Evolutionary conservation across 2,797 vertebrate species (phyloP).

Genomic region (Alosa sapidissima): DNA sequence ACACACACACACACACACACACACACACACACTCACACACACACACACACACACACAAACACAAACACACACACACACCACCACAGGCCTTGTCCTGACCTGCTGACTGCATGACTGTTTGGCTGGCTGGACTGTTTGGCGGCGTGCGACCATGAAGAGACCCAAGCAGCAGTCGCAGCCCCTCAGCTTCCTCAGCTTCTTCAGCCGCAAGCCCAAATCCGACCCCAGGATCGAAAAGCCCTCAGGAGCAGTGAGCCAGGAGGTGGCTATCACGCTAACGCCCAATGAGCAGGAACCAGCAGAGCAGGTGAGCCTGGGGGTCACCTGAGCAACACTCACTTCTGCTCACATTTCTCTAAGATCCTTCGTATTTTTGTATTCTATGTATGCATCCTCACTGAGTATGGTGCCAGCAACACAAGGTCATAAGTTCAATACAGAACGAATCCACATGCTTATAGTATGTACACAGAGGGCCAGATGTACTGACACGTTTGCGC

Average conservation of each 20-base stretch:
- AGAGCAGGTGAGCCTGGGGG: conserved; percentile 65
- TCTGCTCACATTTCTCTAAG: background rate
- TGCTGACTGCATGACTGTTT: conserved; percentile 42
- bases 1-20: conserved; percentile 26
- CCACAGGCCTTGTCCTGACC: conserved; percentile 32
- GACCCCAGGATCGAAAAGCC: conserved; percentile 65
- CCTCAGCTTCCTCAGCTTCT: conserved; percentile 78
- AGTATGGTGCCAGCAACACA: background rate
- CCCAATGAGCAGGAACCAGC: conserved; percentile 66
- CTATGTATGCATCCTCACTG: no score
- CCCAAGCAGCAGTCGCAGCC: conserved; percentile 74
- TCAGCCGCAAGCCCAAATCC: conserved; percentile 77
- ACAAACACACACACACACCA: background rate
- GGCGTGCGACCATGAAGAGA: conserved; percentile 74
- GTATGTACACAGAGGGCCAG: background rate
- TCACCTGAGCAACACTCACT: background rate
- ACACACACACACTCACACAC: conserved; percentile 17
- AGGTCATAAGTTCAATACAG: background rate
- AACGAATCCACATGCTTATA: background rate
- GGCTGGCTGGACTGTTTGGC: conserved; percentile 45
- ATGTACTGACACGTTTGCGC: no score
- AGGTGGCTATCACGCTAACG: conserved; percentile 67
- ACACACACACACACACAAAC: background rate
- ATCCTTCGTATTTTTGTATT: background rate
- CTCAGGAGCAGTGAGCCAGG: conserved; percentile 60